phyloP scores from a whole-genome alignment of 2,797 vertebrate genomes.

The Tangara arthus region DNA sequence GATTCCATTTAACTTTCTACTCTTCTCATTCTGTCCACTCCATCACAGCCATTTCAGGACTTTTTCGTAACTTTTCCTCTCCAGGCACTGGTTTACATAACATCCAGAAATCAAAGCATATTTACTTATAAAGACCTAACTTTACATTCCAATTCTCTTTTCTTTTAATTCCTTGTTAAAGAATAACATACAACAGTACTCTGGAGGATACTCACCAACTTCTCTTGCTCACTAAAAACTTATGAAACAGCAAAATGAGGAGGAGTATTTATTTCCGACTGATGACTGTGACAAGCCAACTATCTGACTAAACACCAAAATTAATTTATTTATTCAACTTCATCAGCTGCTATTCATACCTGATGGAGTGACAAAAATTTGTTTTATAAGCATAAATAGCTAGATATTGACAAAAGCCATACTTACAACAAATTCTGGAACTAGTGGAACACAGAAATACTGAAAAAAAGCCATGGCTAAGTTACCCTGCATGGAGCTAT shows the following conservation, averaged over 20 bases:
- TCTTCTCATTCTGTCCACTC: rapidly evolving
- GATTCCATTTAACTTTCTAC: background rate
- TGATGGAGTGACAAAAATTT: background rate
- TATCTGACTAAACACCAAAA: background rate
- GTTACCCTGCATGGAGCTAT: background rate
- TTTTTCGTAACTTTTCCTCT: background rate
- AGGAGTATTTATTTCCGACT: background rate
- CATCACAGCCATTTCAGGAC: background rate
- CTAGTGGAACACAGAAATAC: background rate
- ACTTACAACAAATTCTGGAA: background rate
- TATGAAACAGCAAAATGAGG: background rate
- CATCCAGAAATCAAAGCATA: background rate
- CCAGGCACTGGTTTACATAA: background rate
- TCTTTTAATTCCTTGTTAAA: background rate
- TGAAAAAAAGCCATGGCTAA: background rate
- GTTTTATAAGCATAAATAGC: background rate
- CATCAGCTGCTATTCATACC: background rate
- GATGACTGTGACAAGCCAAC: background rate
- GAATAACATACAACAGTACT: background rate
- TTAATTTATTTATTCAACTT: background rate
- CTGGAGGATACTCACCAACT: background rate
- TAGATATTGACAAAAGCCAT: background rate
- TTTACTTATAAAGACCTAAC: background rate
- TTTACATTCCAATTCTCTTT: rapidly evolving
- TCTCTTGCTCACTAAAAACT: background rate